phyloP scores from a whole-genome alignment of 1,140 invertebrate species.

The Telenomus remus region DNA sequence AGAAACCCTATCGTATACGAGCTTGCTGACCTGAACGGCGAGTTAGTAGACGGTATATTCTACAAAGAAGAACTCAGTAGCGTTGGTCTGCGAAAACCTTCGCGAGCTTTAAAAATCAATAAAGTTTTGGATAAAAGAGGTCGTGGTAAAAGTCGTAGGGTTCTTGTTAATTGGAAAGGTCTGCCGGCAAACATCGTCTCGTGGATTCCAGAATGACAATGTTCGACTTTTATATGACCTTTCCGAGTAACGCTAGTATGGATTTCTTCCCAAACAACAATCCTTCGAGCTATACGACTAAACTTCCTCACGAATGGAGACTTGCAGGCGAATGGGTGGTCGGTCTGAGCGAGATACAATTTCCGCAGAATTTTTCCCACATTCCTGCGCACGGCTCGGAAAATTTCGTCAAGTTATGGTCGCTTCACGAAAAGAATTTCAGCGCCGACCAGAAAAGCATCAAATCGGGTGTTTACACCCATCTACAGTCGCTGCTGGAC shows the following conservation, averaged over 20 bases:
- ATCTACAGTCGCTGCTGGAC: no score
- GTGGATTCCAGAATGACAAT: constrained; percentile 13
- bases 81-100: background rate
- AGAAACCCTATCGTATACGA: background rate
- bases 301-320: constrained; percentile 20
- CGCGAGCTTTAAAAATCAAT: background rate
- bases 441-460: background rate
- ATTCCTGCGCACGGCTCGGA: background rate
- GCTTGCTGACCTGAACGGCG: background rate
- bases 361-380: constrained; percentile 32
- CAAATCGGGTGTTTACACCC: no score
- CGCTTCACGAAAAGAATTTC: background rate
- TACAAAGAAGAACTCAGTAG: constrained; percentile 12
- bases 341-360: constrained; percentile 40
- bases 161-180: constrained; percentile 10
- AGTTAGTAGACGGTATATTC: constrained; percentile 23
- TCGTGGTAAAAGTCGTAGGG: background rate
- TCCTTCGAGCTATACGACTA: constrained; percentile 33
- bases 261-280: constrained; percentile 40
- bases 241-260: constrained; percentile 36
- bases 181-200: constrained; percentile 13
- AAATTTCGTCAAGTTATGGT: constrained; percentile 6
- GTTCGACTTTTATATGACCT: constrained; percentile 9
- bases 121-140: constrained; percentile 1
- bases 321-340: constrained; percentile 35